These are phyloP conservation scores for Micromys minutus DNA, from an alignment of 2,113 vertebrate genomes.

Conservation along the genomic window DNA sequence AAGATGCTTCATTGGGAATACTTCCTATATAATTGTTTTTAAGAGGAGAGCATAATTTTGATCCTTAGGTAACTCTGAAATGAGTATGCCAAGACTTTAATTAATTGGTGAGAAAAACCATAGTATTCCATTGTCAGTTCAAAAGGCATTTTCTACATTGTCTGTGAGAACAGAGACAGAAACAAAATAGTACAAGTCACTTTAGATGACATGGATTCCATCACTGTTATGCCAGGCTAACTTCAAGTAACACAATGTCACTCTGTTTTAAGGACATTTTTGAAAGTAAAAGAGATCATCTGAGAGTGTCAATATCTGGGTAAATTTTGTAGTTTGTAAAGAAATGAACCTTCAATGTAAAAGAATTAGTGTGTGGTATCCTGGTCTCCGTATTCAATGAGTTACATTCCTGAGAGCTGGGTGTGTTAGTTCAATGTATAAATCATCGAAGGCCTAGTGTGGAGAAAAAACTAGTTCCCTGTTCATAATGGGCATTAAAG, in stretches of 20 bases:
- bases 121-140: background rate
- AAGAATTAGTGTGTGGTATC: background rate
- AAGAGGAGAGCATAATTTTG: background rate
- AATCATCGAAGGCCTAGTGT: background rate
- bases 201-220: fast-evolving
- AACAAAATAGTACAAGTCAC: background rate
- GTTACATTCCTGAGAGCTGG: background rate
- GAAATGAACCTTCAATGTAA: background rate
- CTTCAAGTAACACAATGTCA: background rate
- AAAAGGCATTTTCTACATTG: background rate
- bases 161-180: background rate
- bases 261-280: background rate
- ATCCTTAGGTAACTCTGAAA: background rate
- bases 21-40: background rate
- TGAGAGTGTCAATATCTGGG: background rate
- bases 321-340: background rate
- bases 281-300: background rate
- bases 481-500: background rate
- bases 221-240: background rate
- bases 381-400: background rate
- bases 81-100: background rate
- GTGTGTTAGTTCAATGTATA: background rate
- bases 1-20: slow-evolving; percentile 55
- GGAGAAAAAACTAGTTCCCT: too few relatives aligned
- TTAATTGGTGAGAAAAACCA: background rate